Evolutionary conservation across 1,140 invertebrate genomes (phyloP), one percentile per base, ranked within the genome.

Genomic region (Diorhabda sublineata): DNA sequence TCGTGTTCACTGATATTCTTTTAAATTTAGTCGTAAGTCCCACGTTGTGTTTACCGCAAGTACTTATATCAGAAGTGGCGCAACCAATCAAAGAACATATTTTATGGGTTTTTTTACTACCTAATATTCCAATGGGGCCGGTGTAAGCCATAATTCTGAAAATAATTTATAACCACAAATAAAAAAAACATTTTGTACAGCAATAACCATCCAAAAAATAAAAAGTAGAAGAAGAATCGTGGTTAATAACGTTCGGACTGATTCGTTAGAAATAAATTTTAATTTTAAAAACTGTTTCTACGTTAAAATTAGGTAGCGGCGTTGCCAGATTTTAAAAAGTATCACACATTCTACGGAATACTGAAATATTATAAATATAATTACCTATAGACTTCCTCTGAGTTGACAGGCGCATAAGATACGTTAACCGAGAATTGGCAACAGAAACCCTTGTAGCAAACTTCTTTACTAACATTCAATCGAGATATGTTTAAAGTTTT

Each of bases 361-460:
- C 26, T 26, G 26, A 26, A 26, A 64, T 56, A 45, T 5, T 2
- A 4, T 26, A 26, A 44, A 3, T 1, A n/a, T 64, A 73, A 68
- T 68, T 67, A 73, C 72, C 66, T 69, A 45, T 71, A 73, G 6
- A 71, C 57, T 61, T 73, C 72, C 5, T 67, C 58, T 3, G 64
- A 42, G 57, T 67, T 73, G 26, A 26, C 26, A 26, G 26, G 26
- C 1, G 26, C 26, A 26, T 26, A 26, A 26, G 26, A 26, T 26
- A 26, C 26, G 26, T 26, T 26, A 26, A 26, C 26, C 26, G 26
- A 69, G 58, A 75, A 75, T 9, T 11, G 68, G 64, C 74, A 76
- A 64, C 74, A 76, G 56, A 76, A 73, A 8, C 6, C 1, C 5
- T 47, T 52, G 45, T 71, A 5, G 47, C 74, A 76, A 58, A 76